These are phyloP conservation scores for Sinopyrophorus schimmeli DNA, from an alignment of 2,888 invertebrate species.

Conservation along the genomic window DNA sequence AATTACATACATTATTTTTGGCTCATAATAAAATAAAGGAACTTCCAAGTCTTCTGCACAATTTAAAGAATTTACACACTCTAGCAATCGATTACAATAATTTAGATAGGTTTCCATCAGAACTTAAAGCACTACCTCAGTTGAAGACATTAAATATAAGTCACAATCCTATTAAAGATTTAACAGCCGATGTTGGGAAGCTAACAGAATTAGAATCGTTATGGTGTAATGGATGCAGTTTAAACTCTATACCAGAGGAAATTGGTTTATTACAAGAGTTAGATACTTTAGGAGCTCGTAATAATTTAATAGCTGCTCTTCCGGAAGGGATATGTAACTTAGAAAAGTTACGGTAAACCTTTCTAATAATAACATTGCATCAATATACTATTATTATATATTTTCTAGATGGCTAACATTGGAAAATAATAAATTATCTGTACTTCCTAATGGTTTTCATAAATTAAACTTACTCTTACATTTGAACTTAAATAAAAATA, in stretches of 20 bases:
- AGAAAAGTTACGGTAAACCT: conserved; percentile 59
- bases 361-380: neutral
- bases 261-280: conserved; percentile 63
- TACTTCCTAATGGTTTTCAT: conserved; percentile 59
- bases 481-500: conserved; percentile 65
- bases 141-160: conserved; percentile 68
- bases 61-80: conserved; percentile 62
- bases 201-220: conserved; percentile 65
- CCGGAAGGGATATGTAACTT: conserved; percentile 64
- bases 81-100: conserved; percentile 70
- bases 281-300: conserved; percentile 69
- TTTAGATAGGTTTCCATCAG: conserved; percentile 62
- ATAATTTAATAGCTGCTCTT: conserved; percentile 62
- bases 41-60: conserved; percentile 58
- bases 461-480: conserved; percentile 62
- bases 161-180: conserved; percentile 63
- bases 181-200: conserved; percentile 65
- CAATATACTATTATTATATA: too few species aligned
- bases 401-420: conserved; percentile 66
- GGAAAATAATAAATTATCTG: conserved; percentile 63
- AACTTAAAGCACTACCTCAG: conserved; percentile 62
- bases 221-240: conserved; percentile 67
- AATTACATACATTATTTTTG: conserved; percentile 65
- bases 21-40: conserved; percentile 66
- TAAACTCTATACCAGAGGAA: conserved; percentile 63